Evolutionary conservation across 2,113 vertebrate species (phyloP).

Genomic region (Columba livia): DNA sequence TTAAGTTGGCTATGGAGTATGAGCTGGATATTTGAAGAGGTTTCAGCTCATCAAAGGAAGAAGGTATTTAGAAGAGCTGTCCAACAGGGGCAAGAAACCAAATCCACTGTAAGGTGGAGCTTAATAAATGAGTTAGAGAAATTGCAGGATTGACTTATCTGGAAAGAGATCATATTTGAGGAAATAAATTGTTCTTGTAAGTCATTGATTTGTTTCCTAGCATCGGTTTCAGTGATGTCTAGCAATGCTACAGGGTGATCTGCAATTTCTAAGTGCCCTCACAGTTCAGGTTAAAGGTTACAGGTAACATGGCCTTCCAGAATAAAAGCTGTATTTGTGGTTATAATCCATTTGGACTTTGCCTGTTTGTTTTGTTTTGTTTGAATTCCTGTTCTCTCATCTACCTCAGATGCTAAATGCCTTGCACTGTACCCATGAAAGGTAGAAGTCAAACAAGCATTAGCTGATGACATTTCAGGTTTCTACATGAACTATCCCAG

Average conservation of each 20-base stretch:
- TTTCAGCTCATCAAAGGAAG: not conserved
- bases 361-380: not conserved
- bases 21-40: not conserved
- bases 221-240: not conserved
- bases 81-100: not conserved
- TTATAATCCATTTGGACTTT: not conserved
- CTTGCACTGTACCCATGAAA: rapidly evolving
- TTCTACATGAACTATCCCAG: not conserved
- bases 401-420: not conserved
- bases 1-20: not conserved
- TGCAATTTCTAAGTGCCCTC: not conserved
- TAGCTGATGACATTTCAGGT: not conserved
- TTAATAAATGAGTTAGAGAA: constrained; percentile 8
- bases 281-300: not conserved
- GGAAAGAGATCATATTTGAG: not conserved
- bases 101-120: not conserved
- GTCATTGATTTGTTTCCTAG: constrained; percentile 8
- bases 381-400: not conserved
- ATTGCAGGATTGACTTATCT: not conserved
- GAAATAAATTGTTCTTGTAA: not conserved
- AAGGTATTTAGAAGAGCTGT: constrained; percentile 21
- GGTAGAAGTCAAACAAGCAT: not conserved
- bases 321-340: not conserved
- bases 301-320: not conserved
- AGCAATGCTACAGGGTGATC: not conserved